Evolutionary conservation across 2,888 invertebrate species (phyloP), one percentile per base, ranked within the genome.

Genomic region (Agriopis marginaria): DNA sequence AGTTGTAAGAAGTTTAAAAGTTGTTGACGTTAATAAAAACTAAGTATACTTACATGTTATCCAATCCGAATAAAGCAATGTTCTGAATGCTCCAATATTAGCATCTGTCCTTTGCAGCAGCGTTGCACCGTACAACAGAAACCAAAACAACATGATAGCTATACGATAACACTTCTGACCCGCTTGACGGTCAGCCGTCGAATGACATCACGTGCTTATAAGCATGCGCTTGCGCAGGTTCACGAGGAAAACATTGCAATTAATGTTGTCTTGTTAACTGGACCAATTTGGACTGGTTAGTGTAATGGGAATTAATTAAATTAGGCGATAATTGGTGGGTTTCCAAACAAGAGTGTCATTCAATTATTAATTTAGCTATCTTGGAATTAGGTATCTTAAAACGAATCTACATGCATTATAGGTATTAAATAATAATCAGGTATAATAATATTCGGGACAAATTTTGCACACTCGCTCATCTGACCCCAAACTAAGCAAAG

Each of bases 11-110:
- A 47, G 47, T n/a, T 9, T 4, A 12, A 47, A 12, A 47, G 6
- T 47, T 47, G 14, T 7, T n/a, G n/a, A n/a, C 47, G n/a, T 47
- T 4, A 47, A 6, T 47, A 7, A 47, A n/a, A 47, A 47, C n/a
- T 42, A 42, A 10, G 42, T 32, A 63, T 72, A 91, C 93, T 91
- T 75, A 93, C 93, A 93, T 67, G 85, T 85, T n/a, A 93, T 89
- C 81, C 84, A 89, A 79, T 87, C 85, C 0, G 92, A 92, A 71
- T 92, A 91, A 40, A 93, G 73, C 12, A 91, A 56, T 0, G 87
- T 81, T 47, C 77, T 82, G 68, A 92, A 90, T 0, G 89, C 83
- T n/a, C 90, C 90, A 76, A 80, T 78, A 59, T 84, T 71, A 32
- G 77, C 75, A 63, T 77, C 72, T 51, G 81, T 55, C 71, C 76